Evolutionary conservation across 2,113 vertebrate genomes (phyloP), one percentile per base, ranked within the genome.

Genomic region (Galbula dea): DNA sequence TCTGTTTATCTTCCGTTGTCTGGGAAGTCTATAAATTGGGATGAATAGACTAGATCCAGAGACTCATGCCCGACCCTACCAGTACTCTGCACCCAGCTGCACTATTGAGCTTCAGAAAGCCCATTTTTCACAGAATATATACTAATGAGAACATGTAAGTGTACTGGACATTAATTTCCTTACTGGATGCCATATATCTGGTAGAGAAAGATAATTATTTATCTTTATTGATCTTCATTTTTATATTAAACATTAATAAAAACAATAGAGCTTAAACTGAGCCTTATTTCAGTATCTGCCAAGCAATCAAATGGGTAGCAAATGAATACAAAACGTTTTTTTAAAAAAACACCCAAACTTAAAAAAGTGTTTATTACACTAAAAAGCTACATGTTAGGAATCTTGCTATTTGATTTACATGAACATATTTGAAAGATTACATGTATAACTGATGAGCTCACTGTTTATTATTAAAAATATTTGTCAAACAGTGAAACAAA

Each of bases 391-490:
- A 7, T 62, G 4, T 54, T 81, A 81, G 24, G 17, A 68, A 32
- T 61, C 26, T 43, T 78, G 26, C 46, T 90, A 71, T 62, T 82
- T 85, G 30, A 29, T 11, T 69, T 91, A 24, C 6, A n/a, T 29
- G 43, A 73, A 61, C 18, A 29, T 2, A 43, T 89, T 96, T 54
- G 61, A 91, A 96, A 88, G 21, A 49, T 92, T 62, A 21, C 5
- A 2, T 36, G 37, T 88, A 57, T 86, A 82, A 34, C 73, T 79
- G n/a, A 68, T 89, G 45, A 90, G 51, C 46, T 89, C 58, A 87
- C 89, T 87, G 87, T 91, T 96, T 94, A 86, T 87, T 51, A 95
- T 91, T 94, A 95, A 73, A 54, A 55, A 85, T 86, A 71, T 83
- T 89, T 96, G 55, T 91, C 79, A 90, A 63, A 86, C 24, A 54